Conservation (phyloP, 2,797 vertebrate genomes). For the Sarcophilus harrisii region DNA sequence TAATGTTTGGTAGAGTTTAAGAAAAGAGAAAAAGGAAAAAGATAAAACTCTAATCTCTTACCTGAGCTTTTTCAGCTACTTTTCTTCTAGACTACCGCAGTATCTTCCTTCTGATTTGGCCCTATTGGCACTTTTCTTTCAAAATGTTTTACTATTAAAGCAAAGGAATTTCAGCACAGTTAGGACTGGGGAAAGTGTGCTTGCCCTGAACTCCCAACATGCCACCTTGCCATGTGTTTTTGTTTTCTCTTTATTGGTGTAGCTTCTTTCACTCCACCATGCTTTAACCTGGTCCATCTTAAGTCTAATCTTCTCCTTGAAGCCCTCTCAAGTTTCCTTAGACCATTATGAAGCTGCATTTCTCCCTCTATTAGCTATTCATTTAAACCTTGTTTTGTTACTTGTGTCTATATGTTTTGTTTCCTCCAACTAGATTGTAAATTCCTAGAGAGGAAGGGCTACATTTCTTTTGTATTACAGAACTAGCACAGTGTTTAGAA, state of each 20-base stretch:
- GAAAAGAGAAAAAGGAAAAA: neutral
- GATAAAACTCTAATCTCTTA: neutral
- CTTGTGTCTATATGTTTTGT: neutral
- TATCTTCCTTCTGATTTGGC: neutral
- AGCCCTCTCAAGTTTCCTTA: neutral
- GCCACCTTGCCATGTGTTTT: neutral
- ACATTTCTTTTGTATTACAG: neutral
- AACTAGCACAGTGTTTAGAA: neutral
- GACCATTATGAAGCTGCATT: neutral
- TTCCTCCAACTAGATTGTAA: neutral
- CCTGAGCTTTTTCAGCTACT: neutral
- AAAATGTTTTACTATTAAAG: slow-evolving; percentile 39
- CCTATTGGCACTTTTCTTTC: slow-evolving; percentile 37
- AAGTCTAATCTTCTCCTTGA: neutral
- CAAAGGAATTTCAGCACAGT: neutral
- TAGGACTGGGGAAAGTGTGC: neutral
- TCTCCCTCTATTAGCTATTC: neutral
- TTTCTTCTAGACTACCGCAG: slow-evolving; percentile 7
- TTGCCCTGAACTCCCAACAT: neutral
- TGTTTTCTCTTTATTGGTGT: neutral
- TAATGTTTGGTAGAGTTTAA: neutral
- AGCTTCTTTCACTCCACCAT: neutral
- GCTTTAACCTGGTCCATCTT: neutral
- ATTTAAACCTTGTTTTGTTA: neutral
- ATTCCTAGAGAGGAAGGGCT: neutral